Conservation (phyloP, 2,888 invertebrate species). For the Gisinianus flammeolus region DNA sequence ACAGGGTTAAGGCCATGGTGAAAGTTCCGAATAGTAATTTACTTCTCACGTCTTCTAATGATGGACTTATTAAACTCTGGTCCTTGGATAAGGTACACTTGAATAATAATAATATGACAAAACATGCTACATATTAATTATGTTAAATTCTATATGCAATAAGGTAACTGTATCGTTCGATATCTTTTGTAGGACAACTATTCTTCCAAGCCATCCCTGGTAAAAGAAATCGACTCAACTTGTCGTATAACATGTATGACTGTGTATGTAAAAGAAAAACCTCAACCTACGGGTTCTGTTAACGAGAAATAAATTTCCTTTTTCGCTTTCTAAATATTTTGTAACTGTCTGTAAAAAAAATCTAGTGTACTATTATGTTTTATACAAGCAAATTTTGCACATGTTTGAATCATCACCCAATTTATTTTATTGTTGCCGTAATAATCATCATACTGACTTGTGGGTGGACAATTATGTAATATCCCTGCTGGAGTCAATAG, state of each 20-base stretch:
- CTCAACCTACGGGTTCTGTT: background rate
- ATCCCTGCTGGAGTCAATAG: background rate
- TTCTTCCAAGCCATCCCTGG: conserved; percentile 62
- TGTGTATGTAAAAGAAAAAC: conserved; percentile 60
- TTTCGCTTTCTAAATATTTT: background rate
- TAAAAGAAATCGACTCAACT: conserved; percentile 69
- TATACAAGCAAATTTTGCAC: background rate
- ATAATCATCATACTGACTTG: background rate
- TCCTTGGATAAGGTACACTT: conserved; percentile 60
- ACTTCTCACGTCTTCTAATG: conserved; percentile 73
- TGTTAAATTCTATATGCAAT: no score
- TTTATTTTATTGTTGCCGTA: conserved; percentile 22
- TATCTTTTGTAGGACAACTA: conserved; percentile 60
- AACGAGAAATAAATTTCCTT: background rate
- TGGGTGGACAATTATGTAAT: background rate
- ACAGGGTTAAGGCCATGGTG: conserved; percentile 56
- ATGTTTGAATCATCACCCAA: conserved; percentile 14
- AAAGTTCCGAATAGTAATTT: conserved; percentile 46
- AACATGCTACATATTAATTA: no score
- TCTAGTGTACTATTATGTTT: no score
- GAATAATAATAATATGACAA: no score
- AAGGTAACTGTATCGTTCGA: no score
- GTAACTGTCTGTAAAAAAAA: no score
- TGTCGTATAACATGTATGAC: conserved; percentile 77
- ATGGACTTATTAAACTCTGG: conserved; percentile 81